Base-by-base conservation (phyloP, 2,797 vertebrate species). In the Cossypha caffra region DNA sequence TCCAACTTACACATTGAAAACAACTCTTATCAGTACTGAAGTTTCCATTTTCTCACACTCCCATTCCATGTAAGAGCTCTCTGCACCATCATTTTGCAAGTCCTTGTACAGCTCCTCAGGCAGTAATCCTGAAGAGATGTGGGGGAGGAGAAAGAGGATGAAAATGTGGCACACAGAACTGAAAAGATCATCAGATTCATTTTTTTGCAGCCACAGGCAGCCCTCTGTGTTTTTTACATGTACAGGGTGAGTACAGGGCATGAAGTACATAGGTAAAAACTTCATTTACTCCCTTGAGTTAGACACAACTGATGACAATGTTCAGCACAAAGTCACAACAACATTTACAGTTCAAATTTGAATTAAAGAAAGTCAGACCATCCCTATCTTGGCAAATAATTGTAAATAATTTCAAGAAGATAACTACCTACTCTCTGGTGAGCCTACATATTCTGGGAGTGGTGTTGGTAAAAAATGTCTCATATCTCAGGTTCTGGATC, bases 291-390 rank as follows among this genome's bases (percentile, higher is more conserved):
- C 83, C 8, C 7, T 29, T 73, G 35, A 71, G n/a, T 80, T 80
- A 63, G 26, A 55, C 16, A 43, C 5, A 26, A 24, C 7, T 69
- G 29, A 59, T 26, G 3, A 47, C 13, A 59, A 47, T 13, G 5
- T 17, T 38, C 5, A 1, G 7, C 28, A 31, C 18, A 84, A 90
- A 63, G 20, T 2, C 50, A 50, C 9, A 72, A 20, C 0, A 0
- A 51, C 8, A 48, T 86, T 73, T 55, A 24, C 4, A 47, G 13
- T 11, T 86, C 40, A 80, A 52, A 69, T 59, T 23, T 67, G 1
- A 80, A 67, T 38, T 86, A 43, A 72, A 63, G 18, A 51, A 40
- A 23, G 33, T 75, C 25, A 78, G 10, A 61, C 28, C 5, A 24
- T 72, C n/a, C 75, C 24, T 77, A 73, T 19, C 19, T 71, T 2